Evolutionary conservation across 2,797 vertebrate genomes (phyloP).

Genomic region (Scolopax bukidnonensis): DNA sequence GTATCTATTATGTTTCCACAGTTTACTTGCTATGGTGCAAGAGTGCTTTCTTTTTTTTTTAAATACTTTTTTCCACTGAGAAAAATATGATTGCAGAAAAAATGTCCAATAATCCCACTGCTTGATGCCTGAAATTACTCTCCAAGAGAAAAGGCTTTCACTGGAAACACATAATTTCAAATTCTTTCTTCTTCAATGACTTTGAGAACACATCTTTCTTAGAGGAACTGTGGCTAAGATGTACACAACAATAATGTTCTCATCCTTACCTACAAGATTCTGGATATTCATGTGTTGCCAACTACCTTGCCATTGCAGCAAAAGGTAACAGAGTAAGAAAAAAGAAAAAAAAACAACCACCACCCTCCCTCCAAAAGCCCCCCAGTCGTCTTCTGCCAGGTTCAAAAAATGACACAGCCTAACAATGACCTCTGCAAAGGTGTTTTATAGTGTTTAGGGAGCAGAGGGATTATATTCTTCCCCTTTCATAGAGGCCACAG

Average conservation of each 20-base stretch:
- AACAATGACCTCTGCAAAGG: not conserved
- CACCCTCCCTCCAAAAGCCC: not conserved
- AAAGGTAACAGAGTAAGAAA: not conserved
- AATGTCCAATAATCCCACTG: not conserved
- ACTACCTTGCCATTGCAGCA: not conserved
- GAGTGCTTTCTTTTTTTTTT: not conserved
- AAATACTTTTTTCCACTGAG: not conserved
- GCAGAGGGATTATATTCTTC: not conserved
- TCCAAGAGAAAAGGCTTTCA: conserved; percentile 13
- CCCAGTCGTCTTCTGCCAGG: not conserved
- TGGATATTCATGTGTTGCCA: not conserved
- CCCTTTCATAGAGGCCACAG: not conserved
- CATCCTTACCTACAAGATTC: not conserved
- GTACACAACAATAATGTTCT: not conserved
- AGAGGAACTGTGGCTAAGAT: conserved; percentile 1
- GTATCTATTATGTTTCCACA: not conserved
- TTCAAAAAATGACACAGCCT: not conserved
- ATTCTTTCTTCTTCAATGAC: conserved; percentile 45
- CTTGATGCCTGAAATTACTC: conserved; percentile 20
- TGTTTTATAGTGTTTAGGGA: not conserved
- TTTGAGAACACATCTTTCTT: conserved; percentile 19
- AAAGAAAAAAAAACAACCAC: not conserved
- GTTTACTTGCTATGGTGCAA: not conserved
- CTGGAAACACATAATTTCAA: conserved; percentile 35
- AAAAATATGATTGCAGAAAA: conserved; percentile 4